Evolutionary conservation across 2,113 vertebrate species (phyloP).

Genomic region (Procavia capensis): DNA sequence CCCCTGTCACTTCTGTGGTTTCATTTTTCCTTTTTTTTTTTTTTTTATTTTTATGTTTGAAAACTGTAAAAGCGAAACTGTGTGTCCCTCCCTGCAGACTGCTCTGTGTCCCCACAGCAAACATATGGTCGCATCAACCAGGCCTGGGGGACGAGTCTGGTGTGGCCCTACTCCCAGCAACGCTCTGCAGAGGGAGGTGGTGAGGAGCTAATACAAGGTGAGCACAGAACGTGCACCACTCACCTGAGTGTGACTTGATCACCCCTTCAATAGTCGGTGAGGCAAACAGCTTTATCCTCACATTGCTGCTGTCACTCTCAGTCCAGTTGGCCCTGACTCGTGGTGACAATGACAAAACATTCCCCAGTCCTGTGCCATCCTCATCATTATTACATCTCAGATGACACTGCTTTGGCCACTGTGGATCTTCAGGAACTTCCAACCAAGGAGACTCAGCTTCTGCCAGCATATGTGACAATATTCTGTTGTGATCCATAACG

Average conservation of each 20-base stretch:
- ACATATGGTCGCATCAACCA: rapidly evolving
- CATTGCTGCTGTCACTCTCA: background rate
- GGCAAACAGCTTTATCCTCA: background rate
- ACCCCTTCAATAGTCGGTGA: background rate
- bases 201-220: background rate
- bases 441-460: background rate
- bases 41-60: constrained; percentile 44
- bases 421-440: no score
- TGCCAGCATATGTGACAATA: background rate
- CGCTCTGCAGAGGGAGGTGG: background rate
- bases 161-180: background rate
- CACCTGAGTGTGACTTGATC: background rate
- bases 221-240: background rate
- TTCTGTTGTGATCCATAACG: background rate
- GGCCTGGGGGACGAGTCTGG: rapidly evolving
- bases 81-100: background rate
- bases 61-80: constrained; percentile 25
- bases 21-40: constrained; percentile 23
- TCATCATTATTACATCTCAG: background rate
- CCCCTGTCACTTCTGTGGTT: constrained; percentile 13
- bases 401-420: background rate
- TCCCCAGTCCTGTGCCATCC: background rate
- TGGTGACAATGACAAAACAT: background rate
- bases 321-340: background rate
- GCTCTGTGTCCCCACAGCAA: background rate